Percentiles rank a stretch among this genome's conserved stretches.
These are phyloP conservation scores for Neodiprion fabricii DNA, from an alignment of 1,140 invertebrate species.

Conservation along the genomic window DNA sequence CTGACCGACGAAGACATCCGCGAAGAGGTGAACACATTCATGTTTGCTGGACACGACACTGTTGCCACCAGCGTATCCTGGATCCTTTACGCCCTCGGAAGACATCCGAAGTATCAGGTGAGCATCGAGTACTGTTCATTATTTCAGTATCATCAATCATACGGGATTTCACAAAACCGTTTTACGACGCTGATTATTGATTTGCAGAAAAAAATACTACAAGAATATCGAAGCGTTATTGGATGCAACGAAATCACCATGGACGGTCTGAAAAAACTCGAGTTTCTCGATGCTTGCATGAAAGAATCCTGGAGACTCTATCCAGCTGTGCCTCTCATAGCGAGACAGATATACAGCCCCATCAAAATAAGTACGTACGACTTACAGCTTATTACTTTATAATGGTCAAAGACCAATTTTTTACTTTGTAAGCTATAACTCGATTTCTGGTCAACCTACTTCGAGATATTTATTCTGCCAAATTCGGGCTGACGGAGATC, in stretches of 20 bases:
- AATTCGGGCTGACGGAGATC: too few species aligned
- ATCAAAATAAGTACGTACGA: slow-evolving; percentile 44
- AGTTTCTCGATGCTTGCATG: slow-evolving; percentile 63
- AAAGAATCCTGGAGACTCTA: slow-evolving; percentile 60
- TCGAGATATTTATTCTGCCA: too few species aligned
- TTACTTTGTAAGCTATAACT: neutral
- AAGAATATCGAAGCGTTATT: slow-evolving; percentile 61
- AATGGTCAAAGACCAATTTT: slow-evolving; percentile 13
- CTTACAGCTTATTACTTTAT: slow-evolving; percentile 7
- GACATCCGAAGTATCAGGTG: slow-evolving; percentile 61
- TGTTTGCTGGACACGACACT: slow-evolving; percentile 72
- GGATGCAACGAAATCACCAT: slow-evolving; percentile 51
- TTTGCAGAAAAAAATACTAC: slow-evolving; percentile 61
- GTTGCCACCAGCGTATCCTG: slow-evolving; percentile 65
- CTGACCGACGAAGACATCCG: slow-evolving; percentile 61
- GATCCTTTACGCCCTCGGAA: slow-evolving; percentile 62
- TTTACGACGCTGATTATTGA: neutral
- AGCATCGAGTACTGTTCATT: slow-evolving; percentile 42
- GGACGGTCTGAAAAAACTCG: slow-evolving; percentile 58
- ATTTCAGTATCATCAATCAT: slow-evolving; percentile 74
- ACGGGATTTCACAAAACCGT: slow-evolving; percentile 67
- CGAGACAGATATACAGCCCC: slow-evolving; percentile 55
- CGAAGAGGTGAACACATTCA: slow-evolving; percentile 72
- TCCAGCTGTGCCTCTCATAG: slow-evolving; percentile 66
- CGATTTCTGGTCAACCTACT: neutral